Evolutionary conservation across 2,113 vertebrate genomes (phyloP).

Genomic region (Riparia riparia): DNA sequence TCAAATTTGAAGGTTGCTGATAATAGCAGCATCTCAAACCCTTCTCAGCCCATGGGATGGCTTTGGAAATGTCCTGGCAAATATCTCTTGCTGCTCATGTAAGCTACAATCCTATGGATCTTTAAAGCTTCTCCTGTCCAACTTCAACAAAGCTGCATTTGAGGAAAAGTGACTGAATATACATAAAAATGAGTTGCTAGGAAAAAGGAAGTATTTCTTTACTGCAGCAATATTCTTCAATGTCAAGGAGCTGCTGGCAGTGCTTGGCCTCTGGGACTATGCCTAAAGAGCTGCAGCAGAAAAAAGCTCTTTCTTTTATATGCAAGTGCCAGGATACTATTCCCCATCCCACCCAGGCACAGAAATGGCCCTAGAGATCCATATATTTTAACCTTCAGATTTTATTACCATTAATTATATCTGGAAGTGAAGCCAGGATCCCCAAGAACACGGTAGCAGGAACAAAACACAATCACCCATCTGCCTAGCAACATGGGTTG

Average conservation of each 20-base stretch:
- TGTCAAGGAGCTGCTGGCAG: slow-evolving; percentile 32
- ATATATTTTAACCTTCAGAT: slow-evolving; percentile 52
- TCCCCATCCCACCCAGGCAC: neutral
- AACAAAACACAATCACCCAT: slow-evolving; percentile 66
- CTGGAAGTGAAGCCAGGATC: slow-evolving; percentile 52
- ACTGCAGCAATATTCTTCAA: slow-evolving; percentile 21
- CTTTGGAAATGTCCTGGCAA: neutral
- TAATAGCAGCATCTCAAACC: neutral
- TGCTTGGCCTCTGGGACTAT: neutral
- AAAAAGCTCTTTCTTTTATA: neutral
- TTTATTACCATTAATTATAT: slow-evolving; percentile 67
- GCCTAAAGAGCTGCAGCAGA: neutral
- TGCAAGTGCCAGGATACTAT: neutral
- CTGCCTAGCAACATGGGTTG: slow-evolving; percentile 70
- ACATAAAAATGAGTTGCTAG: neutral
- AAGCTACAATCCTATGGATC: neutral
- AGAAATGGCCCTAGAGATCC: slow-evolving; percentile 47
- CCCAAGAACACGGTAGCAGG: slow-evolving; percentile 18
- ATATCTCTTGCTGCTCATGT: neutral
- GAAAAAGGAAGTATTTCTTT: slow-evolving; percentile 16
- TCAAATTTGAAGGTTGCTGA: neutral
- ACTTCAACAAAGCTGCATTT: neutral
- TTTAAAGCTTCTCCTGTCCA: neutral
- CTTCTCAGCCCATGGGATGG: neutral
- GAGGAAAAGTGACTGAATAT: neutral